Evolutionary conservation across 1,140 invertebrate genomes (phyloP), one percentile per base, ranked within the genome.

Genomic region (Ips typographus): DNA sequence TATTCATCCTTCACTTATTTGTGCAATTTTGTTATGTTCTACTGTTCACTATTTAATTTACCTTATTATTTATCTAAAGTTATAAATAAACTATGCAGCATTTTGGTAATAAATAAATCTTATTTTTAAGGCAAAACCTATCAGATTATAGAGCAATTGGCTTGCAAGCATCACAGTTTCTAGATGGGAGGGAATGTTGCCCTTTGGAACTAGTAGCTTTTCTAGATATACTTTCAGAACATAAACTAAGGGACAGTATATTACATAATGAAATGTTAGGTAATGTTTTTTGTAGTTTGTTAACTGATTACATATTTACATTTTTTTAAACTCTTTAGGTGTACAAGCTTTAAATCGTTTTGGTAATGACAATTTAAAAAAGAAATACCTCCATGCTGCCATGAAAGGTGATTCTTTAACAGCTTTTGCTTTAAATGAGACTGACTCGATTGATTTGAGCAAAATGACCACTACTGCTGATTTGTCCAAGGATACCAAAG

Each of bases 131-230:
- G 37, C 65, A 73, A 65, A 74, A 68, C 57, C 55, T 74, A 40
- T 59, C 68, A 44, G 73, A 74, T 61, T 37, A 66, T 58, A 58
- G 55, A 67, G 65, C 76, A 39, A 74, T 78, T 57, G 82, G 81
- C 0, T 78, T 83, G 0, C 82, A 83, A 40, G 74, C 80, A 1
- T 71, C 71, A 1, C 67, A 82, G 8, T 81, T 83, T 43, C 71
- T 80, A 3, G 77, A 79, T 40, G 84, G 82, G 1, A 73, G 83
- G 40, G 82, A 83, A n/a, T 77, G 85, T n/a, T 83, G 84, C 42
- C 71, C 80, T 37, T 85, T 85, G 2, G 88, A 89, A 75, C 81
- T 80, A 63, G 75, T 84, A 44, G 81, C 81, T 69, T 81, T 86
- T 42, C 68, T 86, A 43, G 87, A 89, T 72, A 78, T 79, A 1